Conservation (phyloP, 2,888 invertebrate genomes). For the Oscheius sp. region DNA sequence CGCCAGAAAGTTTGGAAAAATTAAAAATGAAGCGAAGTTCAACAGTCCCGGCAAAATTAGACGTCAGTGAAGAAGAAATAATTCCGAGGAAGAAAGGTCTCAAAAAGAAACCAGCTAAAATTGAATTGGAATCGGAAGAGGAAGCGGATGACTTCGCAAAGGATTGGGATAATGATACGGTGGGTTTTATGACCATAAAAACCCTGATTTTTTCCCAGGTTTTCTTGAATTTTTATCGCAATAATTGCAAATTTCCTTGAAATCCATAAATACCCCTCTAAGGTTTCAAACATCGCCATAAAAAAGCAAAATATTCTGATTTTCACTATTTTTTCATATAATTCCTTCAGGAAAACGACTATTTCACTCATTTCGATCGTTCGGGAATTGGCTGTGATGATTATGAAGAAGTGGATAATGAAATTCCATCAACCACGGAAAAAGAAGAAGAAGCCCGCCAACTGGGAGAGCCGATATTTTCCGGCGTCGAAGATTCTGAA, state of each 20-base stretch:
- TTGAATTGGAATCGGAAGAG: neutral
- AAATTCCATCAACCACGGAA: neutral
- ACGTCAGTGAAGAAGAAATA: neutral
- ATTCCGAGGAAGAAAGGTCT: neutral
- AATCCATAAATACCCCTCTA: no score
- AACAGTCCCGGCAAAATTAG: no score
- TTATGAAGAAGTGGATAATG: conserved; percentile 3
- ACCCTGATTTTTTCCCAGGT: no score
- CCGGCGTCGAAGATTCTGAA: neutral
- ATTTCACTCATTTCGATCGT: neutral
- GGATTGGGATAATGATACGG: neutral
- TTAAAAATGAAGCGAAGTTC: conserved; percentile 4
- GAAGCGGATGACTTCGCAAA: neutral
- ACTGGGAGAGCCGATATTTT: neutral
- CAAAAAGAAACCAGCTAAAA: neutral
- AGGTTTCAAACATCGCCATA: neutral
- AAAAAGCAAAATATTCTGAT: neutral
- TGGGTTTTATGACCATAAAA: no score
- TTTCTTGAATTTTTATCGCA: no score
- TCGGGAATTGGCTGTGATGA: neutral
- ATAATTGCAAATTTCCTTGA: no score
- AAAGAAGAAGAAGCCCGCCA: neutral
- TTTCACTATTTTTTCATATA: neutral
- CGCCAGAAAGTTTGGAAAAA: neutral
- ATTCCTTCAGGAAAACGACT: neutral